Evolutionary conservation across 2,797 vertebrate genomes (phyloP), one percentile per base, ranked within the genome.

Genomic region (Sebastes kiyomatsui): DNA sequence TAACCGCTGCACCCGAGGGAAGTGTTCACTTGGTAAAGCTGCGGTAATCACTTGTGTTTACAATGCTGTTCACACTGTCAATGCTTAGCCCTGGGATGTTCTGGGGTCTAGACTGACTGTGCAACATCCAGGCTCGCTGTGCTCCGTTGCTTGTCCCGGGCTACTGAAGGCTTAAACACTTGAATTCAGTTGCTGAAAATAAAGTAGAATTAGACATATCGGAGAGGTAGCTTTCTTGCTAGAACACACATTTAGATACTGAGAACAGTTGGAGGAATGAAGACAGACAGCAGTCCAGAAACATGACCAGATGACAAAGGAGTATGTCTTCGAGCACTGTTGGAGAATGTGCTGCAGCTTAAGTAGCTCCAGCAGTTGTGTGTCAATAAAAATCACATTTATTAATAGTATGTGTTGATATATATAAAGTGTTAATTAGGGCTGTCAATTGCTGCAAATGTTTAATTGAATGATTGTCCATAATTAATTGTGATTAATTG

Each of bases 1-100:
- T 82, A 84, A 67, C 42, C 23, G 30, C 72, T 54, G 64, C 52
- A 56, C 79, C 82, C n/a, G 3, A 68, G 81, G 83, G 74, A 67
- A 55, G 69, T 71, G 60, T 59, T 18, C 58, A 60, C 52, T 78
- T 70, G 64, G 54, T 71, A 67, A 72, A 18, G 59, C 55, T 58
- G 55, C 22, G 20, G 27, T 72, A 79, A 77, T 80, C 64, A 25
- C 73, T 52, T 33, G 58, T 90, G 81, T 90, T 83, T 68, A 58
- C 67, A 60, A 61, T 30, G 59, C 42, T 61, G 46, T 65, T 81
- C 56, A 11, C 20, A 2, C 62, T 77, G 62, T 78, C 32, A 27
- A 7, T 69, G 66, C 11, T 56, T 65, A 54, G 49, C 60, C 70
- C 8, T 28, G 23, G 71, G 70, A 77, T 69, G 68, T 73, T 54